These are phyloP conservation scores for Picathartes gymnocephalus DNA, from an alignment of 2,113 vertebrate species.

Conservation along the genomic window DNA sequence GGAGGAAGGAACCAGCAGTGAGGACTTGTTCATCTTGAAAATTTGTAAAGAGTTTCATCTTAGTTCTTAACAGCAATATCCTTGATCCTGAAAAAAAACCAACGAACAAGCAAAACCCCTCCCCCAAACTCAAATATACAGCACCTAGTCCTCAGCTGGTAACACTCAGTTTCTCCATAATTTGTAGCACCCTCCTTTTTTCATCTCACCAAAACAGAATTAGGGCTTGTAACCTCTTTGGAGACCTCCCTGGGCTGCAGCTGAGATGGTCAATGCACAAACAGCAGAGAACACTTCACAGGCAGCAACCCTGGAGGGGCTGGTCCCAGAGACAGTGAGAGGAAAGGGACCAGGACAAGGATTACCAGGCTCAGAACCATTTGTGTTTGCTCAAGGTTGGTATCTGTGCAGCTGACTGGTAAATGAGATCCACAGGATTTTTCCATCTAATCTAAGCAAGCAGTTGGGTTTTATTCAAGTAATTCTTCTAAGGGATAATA, in stretches of 20 bases:
- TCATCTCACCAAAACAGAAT: not conserved
- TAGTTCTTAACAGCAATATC: not conserved
- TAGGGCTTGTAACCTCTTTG: not conserved
- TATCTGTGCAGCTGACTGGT: not conserved
- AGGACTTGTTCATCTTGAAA: not conserved
- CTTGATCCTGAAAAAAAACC: not conserved
- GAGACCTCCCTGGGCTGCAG: not conserved
- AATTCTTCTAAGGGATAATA: constrained; percentile 39
- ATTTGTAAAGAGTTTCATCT: not conserved
- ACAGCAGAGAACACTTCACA: not conserved
- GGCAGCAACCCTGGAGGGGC: not conserved
- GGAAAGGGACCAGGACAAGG: not conserved
- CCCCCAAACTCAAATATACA: not conserved
- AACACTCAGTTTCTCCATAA: not conserved
- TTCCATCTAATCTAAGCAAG: not conserved
- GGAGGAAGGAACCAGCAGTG: not conserved
- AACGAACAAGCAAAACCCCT: not conserved
- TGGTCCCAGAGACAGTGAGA: not conserved
- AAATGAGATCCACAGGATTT: not conserved
- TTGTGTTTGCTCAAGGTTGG: not conserved
- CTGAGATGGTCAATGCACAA: not conserved
- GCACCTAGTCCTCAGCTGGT: not conserved
- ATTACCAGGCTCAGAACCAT: not conserved
- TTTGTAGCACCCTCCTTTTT: not conserved
- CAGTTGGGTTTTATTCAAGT: constrained; percentile 34